Conservation (phyloP, 2,888 invertebrate species). For the Caenorhabditis wallacei region DNA sequence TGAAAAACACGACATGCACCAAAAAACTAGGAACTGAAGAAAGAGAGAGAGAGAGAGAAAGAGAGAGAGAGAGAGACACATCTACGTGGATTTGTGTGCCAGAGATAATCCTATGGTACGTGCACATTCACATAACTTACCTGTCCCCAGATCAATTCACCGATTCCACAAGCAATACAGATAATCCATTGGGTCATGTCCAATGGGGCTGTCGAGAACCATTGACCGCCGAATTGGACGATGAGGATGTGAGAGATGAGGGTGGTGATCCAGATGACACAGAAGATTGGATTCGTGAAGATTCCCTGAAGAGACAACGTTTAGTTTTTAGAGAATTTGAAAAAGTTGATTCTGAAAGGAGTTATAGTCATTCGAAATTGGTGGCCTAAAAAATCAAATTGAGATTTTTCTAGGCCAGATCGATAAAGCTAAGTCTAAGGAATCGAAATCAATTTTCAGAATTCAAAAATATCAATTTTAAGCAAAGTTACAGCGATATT, state of each 20-base stretch:
- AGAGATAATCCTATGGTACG: no score
- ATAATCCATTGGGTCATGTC: constrained; percentile 71
- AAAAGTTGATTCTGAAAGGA: not conserved
- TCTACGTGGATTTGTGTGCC: not conserved
- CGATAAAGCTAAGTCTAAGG: no score
- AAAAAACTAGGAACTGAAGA: not conserved
- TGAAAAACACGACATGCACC: constrained; percentile 1
- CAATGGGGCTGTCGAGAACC: constrained; percentile 73
- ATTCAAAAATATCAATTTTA: no score
- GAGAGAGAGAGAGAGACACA: not conserved
- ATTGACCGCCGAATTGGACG: constrained; percentile 93
- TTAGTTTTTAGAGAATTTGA: constrained; percentile 85
- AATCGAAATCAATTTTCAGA: no score
- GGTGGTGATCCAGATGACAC: constrained; percentile 97
- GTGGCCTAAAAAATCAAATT: not conserved
- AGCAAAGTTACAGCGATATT: no score
- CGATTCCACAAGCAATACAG: constrained; percentile 85
- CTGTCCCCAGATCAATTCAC: constrained; percentile 98
- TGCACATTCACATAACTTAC: constrained; percentile 84
- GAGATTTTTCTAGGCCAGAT: no score
- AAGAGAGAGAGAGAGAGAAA: no score
- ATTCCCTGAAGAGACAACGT: constrained; percentile 90
- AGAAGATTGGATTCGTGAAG: constrained; percentile 98
- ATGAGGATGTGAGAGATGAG: constrained; percentile 95
- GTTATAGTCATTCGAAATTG: not conserved